Base-by-base conservation (phyloP, 2,888 invertebrate species). In the Brenthis ino region DNA sequence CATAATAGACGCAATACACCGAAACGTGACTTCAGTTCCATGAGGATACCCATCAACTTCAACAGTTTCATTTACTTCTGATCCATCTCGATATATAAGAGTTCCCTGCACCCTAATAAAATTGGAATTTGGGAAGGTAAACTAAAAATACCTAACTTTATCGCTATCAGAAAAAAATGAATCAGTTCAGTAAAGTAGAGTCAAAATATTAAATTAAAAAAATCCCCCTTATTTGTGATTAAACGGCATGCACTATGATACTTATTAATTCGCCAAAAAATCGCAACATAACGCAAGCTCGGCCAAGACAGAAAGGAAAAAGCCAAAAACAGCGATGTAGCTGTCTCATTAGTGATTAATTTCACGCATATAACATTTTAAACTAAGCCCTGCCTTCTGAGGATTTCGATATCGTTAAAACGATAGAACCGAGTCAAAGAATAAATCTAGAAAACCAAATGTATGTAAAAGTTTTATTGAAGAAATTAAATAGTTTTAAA, bases 1-100 rank as follows among this genome's bases (percentile, higher is more conserved):
- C 91, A 96, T 96, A 56, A 96, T 95, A 73, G 96, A 96, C 1
- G 96, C 96, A 75, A 97, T 96, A 82, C 97, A 97, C 77, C 96
- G 95, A 85, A 97, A 97, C 6, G 96, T 96, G 64, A 97, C 96
- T 87, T 97, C 96, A 0, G 96, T 96, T 0, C 96, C 96, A 78
- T 97, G 96, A 5, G 97, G 96, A 81, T 96, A 97, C 6, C 94
- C 94, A 65, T 95, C 95, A 74, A 95, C 83, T 4, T 91, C 94
- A n/a, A 94, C 88, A 2, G 95, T 94, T 6, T 95, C 94, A 60
- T 95, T 94, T 0, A 96, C 85, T 33, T 95, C 95, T 47, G 95
- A 93, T 0, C 96, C 96, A 78, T 96, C 96, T 70, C 95, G 94
- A 80, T 96, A 96, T 72, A 97, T 93, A 70, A 97, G 85, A 8